Base-by-base conservation (phyloP, 1,140 invertebrate species). In the Whitmania pigra region DNA sequence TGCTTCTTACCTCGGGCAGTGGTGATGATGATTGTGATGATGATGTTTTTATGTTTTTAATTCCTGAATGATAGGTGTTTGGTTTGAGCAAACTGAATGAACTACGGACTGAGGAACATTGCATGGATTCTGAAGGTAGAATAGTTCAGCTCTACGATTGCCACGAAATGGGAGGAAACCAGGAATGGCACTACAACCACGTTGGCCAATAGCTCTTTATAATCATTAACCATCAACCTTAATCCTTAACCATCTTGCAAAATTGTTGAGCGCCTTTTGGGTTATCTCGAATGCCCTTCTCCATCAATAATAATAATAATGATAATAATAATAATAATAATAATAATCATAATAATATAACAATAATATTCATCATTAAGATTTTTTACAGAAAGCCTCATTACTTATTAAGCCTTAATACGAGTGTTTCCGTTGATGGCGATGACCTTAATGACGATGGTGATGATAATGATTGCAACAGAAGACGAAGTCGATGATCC, bases 141-240 rank as follows among this genome's bases (percentile, higher is more conserved):
- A 31, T 5, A 18, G 73, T 74, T 15, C n/a, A 9, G 20, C 36
- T 74, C 31, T 49, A 67, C 36, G 31, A 31, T 22, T 74, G 73
- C 57, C 73, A 74, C 25, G 70, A 63, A 22, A 27, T 54, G 54
- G 67, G 36, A 31, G 73, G 73, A 15, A 67, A 74, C 53, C 73
- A 74, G 27, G 40, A 67, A 5, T 74, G 73, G 73, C 67, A 36
- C 31, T 54, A 72, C 53, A 69, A 74, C 54, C 40, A 49, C 11
- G 69, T 70, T 53, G 31, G 31, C 6, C 31, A 36, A 36, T 6
- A 36, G 2, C 31, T 36, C 9, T 49, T 49, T 13, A 3, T 49
- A 49, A 36, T 36, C 43, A 0, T 49, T 11, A 49, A 49, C 15
- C 9, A 49, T n/a, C n/a, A n/a, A n/a, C n/a, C n/a, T n/a, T n/a